Evolutionary conservation across 2,888 invertebrate genomes (phyloP).

Genomic region (Pollenia griseotomentosa): DNA sequence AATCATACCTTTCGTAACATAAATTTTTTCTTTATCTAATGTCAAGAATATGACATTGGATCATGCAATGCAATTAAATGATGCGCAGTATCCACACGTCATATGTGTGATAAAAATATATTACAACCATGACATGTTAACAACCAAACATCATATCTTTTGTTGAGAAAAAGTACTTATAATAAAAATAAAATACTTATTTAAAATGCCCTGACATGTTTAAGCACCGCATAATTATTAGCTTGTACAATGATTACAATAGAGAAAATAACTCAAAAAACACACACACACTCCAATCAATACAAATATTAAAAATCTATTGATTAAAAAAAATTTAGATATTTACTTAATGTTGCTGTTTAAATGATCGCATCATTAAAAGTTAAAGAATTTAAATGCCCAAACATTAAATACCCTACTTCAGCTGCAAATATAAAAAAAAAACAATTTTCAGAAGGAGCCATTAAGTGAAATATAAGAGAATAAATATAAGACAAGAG

Average conservation of each 20-base stretch:
- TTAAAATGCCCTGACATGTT: conserved; percentile 69
- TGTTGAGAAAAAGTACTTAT: conserved; percentile 1
- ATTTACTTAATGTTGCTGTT: conserved; percentile 7
- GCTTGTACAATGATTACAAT: conserved; percentile 51
- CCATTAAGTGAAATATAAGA: too few relatives aligned
- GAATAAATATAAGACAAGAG: too few relatives aligned
- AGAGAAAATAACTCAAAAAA: conserved; percentile 18
- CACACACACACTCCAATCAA: not conserved
- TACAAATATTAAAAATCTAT: conserved; percentile 41
- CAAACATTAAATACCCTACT: too few relatives aligned
- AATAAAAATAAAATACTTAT: conserved; percentile 36
- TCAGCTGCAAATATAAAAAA: too few relatives aligned
- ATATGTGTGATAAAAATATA: conserved; percentile 64
- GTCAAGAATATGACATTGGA: conserved; percentile 64
- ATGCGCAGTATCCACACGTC: conserved; percentile 51
- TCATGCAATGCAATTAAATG: conserved; percentile 60
- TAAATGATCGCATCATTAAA: conserved; percentile 52
- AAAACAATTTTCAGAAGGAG: too few relatives aligned
- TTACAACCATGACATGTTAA: conserved; percentile 62
- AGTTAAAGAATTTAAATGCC: conserved; percentile 19
- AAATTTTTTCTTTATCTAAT: conserved; percentile 48
- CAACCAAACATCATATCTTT: conserved; percentile 15
- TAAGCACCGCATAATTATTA: conserved; percentile 62
- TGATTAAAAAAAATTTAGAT: conserved; percentile 26
- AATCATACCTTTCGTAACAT: conserved; percentile 36